Evolutionary conservation across 2,888 invertebrate genomes (phyloP).

Genomic region (Chrysotoxum bicinctum): DNA sequence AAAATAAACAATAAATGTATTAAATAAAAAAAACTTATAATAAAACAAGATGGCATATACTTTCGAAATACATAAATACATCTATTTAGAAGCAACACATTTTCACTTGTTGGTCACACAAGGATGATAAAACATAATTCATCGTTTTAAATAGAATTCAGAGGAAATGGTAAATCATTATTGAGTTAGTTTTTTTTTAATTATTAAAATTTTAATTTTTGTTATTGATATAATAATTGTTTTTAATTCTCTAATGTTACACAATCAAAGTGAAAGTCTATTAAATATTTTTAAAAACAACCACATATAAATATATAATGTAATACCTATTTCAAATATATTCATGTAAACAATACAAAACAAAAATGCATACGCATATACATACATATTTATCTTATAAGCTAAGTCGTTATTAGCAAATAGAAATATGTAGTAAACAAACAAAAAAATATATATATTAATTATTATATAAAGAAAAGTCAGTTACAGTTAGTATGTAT

Average conservation of each 20-base stretch:
- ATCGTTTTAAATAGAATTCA: neutral
- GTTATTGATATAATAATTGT: conserved; percentile 14
- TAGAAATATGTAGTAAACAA: conserved; percentile 29
- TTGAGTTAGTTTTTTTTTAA: neutral
- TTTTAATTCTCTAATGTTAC: conserved; percentile 14
- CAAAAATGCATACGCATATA: conserved; percentile 26
- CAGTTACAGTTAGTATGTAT: conserved; percentile 54
- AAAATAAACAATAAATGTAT: conserved; percentile 41
- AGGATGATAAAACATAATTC: neutral
- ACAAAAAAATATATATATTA: neutral
- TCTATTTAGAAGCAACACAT: conserved; percentile 17
- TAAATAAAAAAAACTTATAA: conserved; percentile 30
- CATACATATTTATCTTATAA: conserved; percentile 49
- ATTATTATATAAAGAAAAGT: conserved; percentile 22
- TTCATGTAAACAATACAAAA: neutral
- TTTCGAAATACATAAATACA: conserved; percentile 46
- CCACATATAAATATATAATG: conserved; percentile 23
- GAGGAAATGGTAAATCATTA: neutral
- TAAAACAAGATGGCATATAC: conserved; percentile 56
- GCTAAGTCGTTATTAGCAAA: conserved; percentile 48
- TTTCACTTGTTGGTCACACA: conserved; percentile 48
- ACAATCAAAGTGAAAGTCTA: conserved; percentile 52
- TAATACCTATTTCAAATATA: conserved; percentile 36
- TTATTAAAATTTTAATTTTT: neutral
- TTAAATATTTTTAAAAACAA: conserved; percentile 39